A percentile compares a stretch with the other conserved stretches of the same genome.
phyloP scores from a whole-genome alignment of 92 coral and sea anemone species.

The Umimayanthus chanpuru region DNA sequence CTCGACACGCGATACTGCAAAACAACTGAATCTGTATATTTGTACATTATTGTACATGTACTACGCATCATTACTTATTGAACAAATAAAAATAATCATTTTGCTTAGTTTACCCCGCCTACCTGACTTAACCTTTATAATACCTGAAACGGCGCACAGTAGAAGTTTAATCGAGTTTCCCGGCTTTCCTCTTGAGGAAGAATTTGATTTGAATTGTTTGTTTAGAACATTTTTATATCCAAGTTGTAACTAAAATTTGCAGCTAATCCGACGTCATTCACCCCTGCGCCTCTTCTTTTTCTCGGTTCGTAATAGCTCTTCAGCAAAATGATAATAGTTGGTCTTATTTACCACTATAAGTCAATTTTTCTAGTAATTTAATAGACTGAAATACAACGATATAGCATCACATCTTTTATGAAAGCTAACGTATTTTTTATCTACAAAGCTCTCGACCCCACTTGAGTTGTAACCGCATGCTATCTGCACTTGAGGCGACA shows the following conservation, averaged over 20 bases:
- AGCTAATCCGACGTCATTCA: neutral
- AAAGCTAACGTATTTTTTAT: neutral
- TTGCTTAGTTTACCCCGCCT: neutral
- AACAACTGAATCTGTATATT: neutral
- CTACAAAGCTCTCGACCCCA: neutral
- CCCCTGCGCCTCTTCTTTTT: neutral
- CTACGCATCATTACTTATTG: neutral
- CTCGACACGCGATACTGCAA: neutral
- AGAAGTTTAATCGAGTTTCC: neutral
- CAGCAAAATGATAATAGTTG: too few species aligned
- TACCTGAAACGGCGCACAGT: neutral
- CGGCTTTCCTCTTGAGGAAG: slow-evolving; percentile 7
- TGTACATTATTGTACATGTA: neutral
- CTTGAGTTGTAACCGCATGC: neutral
- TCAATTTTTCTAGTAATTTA: neutral
- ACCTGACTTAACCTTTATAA: neutral
- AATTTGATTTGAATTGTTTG: slow-evolving; percentile 21
- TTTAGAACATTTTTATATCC: slow-evolving; percentile 7
- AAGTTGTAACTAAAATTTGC: neutral
- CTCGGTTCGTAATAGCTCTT: neutral
- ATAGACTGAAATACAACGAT: neutral
- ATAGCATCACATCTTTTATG: neutral
- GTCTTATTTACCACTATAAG: neutral
- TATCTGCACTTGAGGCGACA: neutral
- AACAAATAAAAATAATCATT: neutral